Conservation (phyloP, 1,140 invertebrate species). For the Popillia japonica region DNA sequence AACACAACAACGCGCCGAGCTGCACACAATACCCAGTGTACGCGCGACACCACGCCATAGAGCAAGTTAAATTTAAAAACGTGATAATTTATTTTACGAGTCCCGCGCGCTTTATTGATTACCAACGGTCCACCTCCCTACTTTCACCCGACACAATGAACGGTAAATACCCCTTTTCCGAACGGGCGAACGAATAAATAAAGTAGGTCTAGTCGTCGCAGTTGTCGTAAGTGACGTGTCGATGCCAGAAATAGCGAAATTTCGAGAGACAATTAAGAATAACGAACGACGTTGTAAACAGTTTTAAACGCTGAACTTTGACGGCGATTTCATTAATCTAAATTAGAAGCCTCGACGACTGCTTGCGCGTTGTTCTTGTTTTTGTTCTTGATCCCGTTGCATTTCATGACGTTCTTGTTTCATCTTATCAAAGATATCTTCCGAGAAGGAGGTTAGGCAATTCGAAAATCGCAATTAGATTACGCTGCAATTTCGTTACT, state of each 20-base stretch:
- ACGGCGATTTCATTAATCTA: slow-evolving; percentile 44
- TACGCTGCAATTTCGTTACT: no score
- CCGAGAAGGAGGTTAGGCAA: no score
- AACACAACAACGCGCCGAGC: neutral
- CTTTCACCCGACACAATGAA: no score
- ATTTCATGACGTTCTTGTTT: no score
- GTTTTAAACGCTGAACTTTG: slow-evolving; percentile 42
- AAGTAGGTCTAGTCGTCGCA: neutral
- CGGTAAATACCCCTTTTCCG: neutral
- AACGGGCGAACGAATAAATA: slow-evolving; percentile 22
- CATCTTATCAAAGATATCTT: no score
- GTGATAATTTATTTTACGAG: slow-evolving; percentile 16
- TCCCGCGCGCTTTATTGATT: neutral
- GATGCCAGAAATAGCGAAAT: slow-evolving; percentile 28
- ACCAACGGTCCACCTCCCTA: neutral
- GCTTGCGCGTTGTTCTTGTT: neutral
- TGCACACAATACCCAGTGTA: neutral
- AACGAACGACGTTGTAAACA: slow-evolving; percentile 43
- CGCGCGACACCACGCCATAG: neutral
- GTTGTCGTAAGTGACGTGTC: neutral
- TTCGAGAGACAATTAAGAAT: slow-evolving; percentile 40
- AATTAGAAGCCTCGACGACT: slow-evolving; percentile 41
- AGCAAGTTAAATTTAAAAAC: slow-evolving; percentile 8
- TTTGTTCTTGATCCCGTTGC: no score
- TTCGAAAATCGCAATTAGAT: no score